Evolutionary conservation across 2,113 vertebrate species (phyloP).

Genomic region (Cettia cetti): DNA sequence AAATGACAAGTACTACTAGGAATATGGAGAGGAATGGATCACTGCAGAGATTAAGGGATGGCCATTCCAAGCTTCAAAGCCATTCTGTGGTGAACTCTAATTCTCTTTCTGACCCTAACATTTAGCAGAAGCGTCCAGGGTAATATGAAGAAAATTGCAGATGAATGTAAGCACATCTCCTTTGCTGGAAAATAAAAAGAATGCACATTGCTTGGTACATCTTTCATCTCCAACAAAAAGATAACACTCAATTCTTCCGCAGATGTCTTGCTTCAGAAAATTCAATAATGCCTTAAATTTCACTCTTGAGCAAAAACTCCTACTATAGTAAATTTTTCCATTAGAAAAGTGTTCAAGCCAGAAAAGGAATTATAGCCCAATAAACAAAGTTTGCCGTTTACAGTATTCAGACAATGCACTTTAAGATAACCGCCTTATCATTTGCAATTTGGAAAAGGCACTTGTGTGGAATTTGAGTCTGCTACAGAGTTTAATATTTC

Average conservation of each 20-base stretch:
- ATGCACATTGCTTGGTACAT: background rate
- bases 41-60: background rate
- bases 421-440: background rate
- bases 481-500: background rate
- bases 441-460: background rate
- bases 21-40: background rate
- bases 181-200: background rate
- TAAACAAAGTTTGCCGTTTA: background rate
- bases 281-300: conserved; percentile 13
- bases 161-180: background rate
- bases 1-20: background rate
- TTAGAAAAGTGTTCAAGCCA: background rate
- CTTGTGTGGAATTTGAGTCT: background rate
- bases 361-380: background rate
- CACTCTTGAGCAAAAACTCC: background rate
- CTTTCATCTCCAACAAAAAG: background rate
- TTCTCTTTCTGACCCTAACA: background rate
- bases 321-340: background rate
- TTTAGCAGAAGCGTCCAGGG: background rate
- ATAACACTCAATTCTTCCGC: background rate
- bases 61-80: background rate
- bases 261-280: background rate
- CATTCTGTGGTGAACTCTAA: background rate
- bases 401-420: background rate
- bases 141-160: background rate